These are phyloP conservation scores for Monomorium pharaonis DNA, from an alignment of 1,140 invertebrate species.

Conservation along the genomic window DNA sequence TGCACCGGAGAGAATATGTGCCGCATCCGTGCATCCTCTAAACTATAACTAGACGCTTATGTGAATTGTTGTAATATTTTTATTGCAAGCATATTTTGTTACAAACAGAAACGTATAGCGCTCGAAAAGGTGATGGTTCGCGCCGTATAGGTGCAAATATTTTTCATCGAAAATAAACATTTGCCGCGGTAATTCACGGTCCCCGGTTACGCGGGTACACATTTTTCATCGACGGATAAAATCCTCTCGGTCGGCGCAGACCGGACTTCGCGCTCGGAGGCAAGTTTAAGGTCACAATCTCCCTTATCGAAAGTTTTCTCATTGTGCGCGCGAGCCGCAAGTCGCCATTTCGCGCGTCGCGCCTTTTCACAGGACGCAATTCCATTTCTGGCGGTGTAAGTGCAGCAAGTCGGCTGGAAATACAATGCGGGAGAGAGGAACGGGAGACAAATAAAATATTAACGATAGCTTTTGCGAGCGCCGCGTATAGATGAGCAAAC, in stretches of 20 bases:
- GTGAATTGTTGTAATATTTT: not conserved
- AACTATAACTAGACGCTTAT: too few relatives aligned
- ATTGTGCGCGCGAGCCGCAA: constrained; percentile 12
- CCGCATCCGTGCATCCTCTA: too few relatives aligned
- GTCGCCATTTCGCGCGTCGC: not conserved
- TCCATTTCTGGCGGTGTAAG: constrained; percentile 24
- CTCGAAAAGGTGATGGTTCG: not conserved
- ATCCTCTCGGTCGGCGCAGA: not conserved
- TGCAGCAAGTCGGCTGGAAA: constrained; percentile 54
- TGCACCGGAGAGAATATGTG: too few relatives aligned
- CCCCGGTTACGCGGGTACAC: not conserved
- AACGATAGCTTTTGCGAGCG: constrained; percentile 62
- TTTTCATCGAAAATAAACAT: not conserved
- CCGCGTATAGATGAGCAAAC: not conserved
- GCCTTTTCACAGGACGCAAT: constrained; percentile 16
- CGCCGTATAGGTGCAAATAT: not conserved
- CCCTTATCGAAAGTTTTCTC: constrained; percentile 35
- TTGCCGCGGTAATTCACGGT: not conserved
- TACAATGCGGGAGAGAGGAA: constrained; percentile 58
- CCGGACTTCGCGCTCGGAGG: not conserved
- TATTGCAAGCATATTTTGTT: too few relatives aligned
- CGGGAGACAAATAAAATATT: constrained; percentile 76
- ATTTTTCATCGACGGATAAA: not conserved
- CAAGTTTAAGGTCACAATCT: constrained; percentile 46
- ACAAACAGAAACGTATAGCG: not conserved